Conservation (phyloP, 2,888 invertebrate genomes). For the Eurois occulta region DNA sequence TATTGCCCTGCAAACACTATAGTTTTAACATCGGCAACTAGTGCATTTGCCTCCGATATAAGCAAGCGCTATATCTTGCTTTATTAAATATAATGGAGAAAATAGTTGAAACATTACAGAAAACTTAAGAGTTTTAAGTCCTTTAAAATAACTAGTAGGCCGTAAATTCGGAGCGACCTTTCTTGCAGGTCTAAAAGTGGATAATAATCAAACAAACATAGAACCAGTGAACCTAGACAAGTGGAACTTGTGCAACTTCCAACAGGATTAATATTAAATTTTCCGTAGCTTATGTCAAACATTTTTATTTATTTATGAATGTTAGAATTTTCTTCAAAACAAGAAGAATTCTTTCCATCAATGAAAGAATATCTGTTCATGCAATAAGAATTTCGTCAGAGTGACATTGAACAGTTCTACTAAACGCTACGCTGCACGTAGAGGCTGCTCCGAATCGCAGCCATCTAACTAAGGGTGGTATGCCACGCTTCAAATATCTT, state of each 20-base stretch:
- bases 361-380: background rate
- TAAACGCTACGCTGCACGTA: background rate
- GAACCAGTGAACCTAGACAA: no score
- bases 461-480: background rate
- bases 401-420: background rate
- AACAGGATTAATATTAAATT: no score
- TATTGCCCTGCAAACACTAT: background rate
- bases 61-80: background rate
- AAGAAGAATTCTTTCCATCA: background rate
- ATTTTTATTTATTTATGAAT: no score
- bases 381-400: background rate
- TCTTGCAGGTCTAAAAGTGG: background rate
- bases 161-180: background rate
- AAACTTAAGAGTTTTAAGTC: background rate
- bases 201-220: background rate
- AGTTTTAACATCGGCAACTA: slow-evolving; percentile 16
- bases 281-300: no score
- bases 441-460: background rate
- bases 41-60: background rate
- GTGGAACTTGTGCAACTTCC: no score
- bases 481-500: background rate
- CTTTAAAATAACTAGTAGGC: background rate
- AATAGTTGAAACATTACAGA: background rate
- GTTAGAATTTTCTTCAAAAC: no score
- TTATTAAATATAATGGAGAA: background rate